Evolutionary conservation across 2,888 invertebrate species (phyloP).

Genomic region (Girardia tigrina): DNA sequence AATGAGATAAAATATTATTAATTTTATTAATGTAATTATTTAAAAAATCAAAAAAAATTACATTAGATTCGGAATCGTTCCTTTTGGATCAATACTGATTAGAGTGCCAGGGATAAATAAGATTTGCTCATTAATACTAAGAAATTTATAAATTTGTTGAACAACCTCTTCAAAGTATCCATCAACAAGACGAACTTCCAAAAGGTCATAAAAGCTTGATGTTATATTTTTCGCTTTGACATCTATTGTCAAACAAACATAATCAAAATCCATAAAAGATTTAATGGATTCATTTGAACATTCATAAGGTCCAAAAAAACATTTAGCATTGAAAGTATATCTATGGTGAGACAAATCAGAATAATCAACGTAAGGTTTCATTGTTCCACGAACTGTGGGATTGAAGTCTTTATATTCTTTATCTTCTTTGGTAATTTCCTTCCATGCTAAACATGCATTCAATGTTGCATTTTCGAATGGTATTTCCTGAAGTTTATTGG

Average conservation of each 20-base stretch:
- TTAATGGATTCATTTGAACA: background rate
- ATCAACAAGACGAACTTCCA: background rate
- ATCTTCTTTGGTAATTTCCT: background rate
- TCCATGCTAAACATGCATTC: background rate
- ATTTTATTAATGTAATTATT: no score
- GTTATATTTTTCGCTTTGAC: background rate
- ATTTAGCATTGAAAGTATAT: background rate
- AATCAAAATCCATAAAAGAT: background rate
- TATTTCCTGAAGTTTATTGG: background rate
- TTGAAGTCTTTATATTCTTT: background rate
- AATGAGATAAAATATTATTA: no score
- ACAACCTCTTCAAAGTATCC: conserved; percentile 12
- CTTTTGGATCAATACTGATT: conserved; percentile 12
- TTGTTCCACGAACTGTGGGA: background rate
- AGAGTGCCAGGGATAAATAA: background rate
- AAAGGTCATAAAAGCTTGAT: background rate
- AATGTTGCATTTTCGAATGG: background rate
- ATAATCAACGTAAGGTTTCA: background rate
- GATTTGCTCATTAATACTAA: background rate
- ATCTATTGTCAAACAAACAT: background rate
- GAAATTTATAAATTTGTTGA: background rate
- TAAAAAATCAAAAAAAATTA: background rate
- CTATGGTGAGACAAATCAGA: background rate
- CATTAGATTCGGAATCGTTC: conserved; percentile 9
- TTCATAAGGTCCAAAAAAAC: background rate